Evolutionary conservation across 2,888 invertebrate species (phyloP), one percentile per base, ranked within the genome.

Genomic region (Orthonevra nobilis): DNA sequence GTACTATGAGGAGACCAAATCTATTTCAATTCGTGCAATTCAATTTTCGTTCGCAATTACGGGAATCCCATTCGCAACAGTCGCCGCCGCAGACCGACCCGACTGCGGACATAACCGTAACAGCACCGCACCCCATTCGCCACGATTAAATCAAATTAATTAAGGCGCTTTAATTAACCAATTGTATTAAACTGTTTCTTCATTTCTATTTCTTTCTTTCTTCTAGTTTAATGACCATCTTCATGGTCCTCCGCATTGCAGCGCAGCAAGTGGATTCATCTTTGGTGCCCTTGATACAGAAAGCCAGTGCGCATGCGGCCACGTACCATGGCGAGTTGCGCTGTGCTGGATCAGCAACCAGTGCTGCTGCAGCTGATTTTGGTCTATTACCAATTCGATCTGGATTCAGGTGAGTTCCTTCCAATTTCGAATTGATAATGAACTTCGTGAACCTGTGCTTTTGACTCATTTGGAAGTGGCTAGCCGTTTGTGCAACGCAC

Each of bases 81-180:
- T 30, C 23, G 23, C 5, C 23, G 3, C 23, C 23, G 44, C 2
- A n/a, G 17, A 20, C 7, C 26, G n/a, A 5, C 15, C 17, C 10
- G 28, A 42, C 28, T 28, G n/a, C 46, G 60, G 61, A 69, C 48
- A 63, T 54, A 77, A 72, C 77, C 63, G 77, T 72, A 52, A 77
- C 54, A 64, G 52, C 58, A 54, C 79, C 66, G 79, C 79, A 73
- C 79, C 79, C 70, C 66, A 56, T 64, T 73, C 46, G 44, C 58
- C 17, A 36, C 54, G 79, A 79, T 79, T 73, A 73, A 79, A 79
- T 79, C 79, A 79, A 79, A 79, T 79, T 79, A 79, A 79, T 79
- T 79, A 79, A 64, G 60, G 58, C 69, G 64, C 72, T 63, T 77
- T 73, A 73, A 79, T 73, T 79, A 79, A 73, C 60, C 77, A 79